Base-by-base conservation (phyloP, 2,797 vertebrate species). In the Limosa lapponica region DNA sequence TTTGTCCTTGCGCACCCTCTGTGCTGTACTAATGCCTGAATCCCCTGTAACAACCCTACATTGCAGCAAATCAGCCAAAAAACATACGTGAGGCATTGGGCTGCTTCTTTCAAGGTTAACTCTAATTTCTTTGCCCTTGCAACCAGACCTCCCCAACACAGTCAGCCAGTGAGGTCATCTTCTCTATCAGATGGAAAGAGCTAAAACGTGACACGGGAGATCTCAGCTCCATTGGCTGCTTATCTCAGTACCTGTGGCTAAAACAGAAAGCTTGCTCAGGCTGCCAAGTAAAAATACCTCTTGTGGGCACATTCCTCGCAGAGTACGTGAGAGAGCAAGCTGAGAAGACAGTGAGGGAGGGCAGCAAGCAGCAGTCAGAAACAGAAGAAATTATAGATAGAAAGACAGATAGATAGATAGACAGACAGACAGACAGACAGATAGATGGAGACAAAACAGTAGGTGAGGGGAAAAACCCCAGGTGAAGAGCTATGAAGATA, bases 231-330 rank as follows among this genome's bases (percentile, higher is more conserved):
- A 61, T 67, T 94, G 91, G 96, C 85, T 94, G 89, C 93, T 95
- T 94, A 88, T 96, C 95, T 66, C 66, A 48, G 89, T 92, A 97
- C 96, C 96, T 96, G 93, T 25, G 22, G 95, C 93, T 91, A 96
- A 96, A 95, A 92, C 80, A 93, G 96, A 95, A 89, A 90, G 48
- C 62, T 90, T 90, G 90, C 70, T 55, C 51, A 49, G 77, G 55
- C 94, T 96, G 96, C 83, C 91, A 93, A 96, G 64, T 90, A 89
- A 85, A 96, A 97, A 95, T 95, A 96, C 90, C 36, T 89, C 94
- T 95, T 93, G 93, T 92, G 83, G 88, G 77, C 78, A 95, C 95
- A 95, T 96, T 95, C 93, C 82, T 95, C 59, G 34, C 48, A 64
- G 70, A 93, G 46, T 93, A 41, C 12, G 3, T 54, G 89, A 82